These are phyloP conservation scores for Euschistus heros DNA, from an alignment of 1,140 invertebrate species.

Conservation along the genomic window DNA sequence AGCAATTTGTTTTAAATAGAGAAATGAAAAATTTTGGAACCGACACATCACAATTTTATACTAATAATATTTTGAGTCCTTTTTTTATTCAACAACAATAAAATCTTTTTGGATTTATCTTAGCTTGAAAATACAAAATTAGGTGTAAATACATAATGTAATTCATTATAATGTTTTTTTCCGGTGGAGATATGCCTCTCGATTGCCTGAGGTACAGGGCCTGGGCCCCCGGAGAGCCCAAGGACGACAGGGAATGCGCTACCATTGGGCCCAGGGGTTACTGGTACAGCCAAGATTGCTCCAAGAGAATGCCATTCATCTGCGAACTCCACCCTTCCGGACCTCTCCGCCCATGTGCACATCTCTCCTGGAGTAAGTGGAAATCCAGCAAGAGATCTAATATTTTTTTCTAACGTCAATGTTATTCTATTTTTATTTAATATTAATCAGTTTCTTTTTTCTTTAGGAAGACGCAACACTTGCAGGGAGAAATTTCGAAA, in stretches of 20 bases:
- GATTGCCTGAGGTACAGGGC: slow-evolving; percentile 48
- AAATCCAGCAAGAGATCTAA: no score
- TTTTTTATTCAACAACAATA: slow-evolving; percentile 23
- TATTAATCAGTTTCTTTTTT: no score
- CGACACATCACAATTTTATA: no score
- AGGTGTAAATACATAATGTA: no score
- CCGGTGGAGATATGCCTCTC: slow-evolving; percentile 38
- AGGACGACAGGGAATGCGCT: slow-evolving; percentile 41
- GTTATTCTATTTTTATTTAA: no score
- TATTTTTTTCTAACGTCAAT: no score
- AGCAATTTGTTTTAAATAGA: no score
- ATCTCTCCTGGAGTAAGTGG: neutral
- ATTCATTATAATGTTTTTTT: slow-evolving; percentile 9
- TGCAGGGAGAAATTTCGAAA: neutral
- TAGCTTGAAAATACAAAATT: neutral
- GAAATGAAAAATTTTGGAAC: no score
- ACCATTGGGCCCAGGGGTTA: slow-evolving; percentile 40
- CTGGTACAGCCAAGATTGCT: slow-evolving; percentile 47
- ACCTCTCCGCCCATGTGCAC: neutral
- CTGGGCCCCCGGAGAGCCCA: slow-evolving; percentile 48
- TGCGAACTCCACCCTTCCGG: slow-evolving; percentile 42
- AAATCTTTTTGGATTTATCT: neutral
- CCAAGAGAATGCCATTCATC: slow-evolving; percentile 39
- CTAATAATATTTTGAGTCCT: slow-evolving; percentile 6
- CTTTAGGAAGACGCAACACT: neutral